Base-by-base conservation (phyloP, 2,113 vertebrate species). In the Oriolus oriolus region DNA sequence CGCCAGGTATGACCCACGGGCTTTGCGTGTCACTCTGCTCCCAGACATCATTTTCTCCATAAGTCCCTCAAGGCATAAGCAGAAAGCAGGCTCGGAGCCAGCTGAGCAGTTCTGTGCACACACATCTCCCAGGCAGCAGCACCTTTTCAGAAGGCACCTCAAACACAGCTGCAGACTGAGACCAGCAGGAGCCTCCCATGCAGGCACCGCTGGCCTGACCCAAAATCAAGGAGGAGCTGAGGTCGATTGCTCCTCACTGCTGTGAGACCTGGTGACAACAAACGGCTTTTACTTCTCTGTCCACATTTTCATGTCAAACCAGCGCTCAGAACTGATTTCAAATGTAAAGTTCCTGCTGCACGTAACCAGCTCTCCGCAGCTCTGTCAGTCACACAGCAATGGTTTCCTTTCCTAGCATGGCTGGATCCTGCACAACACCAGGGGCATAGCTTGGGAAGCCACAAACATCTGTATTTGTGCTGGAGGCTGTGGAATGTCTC, bases 191-290 rank as follows among this genome's bases (percentile, higher is more conserved):
- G 14, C 52, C 42, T 52, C 68, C 71, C 8, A 74, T 24, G 42
- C 74, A 10, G 2, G 0, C 17, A 6, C 37, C 0, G 0, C 9
- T 16, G 1, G 0, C 26, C 28, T 54, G 26, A 24, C 4, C 50
- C 80, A 42, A 53, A 65, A 30, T 1, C 1, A 3, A 30, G 59
- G 23, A 39, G 9, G 0, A 0, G 11, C 44, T 17, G 75, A 19
- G 44, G 20, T 19, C 19, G 0, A 1, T 21, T 5, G 50, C 35
- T 84, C 50, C 74, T 70, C 39, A 0, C 71, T 52, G 35, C 7
- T 19, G 30, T 2, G 22, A 47, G 6, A 3, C 42, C 6, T 6
- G 13, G 47, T 59, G 42, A 28, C 50, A 24, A 31, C 3, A 1
- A 33, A 54, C 9, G 10, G 6, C 16, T 31, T 74, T 66, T 17